Evolutionary conservation across 1,140 invertebrate genomes (phyloP).

Genomic region (Temnothorax nylanderi): DNA sequence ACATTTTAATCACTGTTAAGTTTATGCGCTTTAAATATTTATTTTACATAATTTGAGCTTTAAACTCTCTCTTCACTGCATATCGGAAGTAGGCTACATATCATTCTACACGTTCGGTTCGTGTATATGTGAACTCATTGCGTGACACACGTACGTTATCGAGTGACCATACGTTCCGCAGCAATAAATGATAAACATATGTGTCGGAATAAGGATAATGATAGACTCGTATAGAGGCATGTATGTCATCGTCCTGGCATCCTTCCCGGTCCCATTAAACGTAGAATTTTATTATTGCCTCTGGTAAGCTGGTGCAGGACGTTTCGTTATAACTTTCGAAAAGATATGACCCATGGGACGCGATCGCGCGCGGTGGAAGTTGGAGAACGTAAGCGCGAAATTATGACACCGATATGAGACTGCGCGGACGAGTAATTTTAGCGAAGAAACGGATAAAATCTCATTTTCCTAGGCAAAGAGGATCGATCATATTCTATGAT

Average conservation of each 20-base stretch:
- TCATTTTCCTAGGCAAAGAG: neutral
- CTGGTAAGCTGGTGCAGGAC: slow-evolving; percentile 4
- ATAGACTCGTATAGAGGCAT: neutral
- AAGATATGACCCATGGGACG: slow-evolving; percentile 11
- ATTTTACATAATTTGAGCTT: neutral
- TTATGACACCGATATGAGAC: slow-evolving; percentile 37
- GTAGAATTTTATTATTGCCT: slow-evolving; percentile 64
- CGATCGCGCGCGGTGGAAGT: slow-evolving; percentile 1
- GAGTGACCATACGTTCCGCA: slow-evolving; percentile 42
- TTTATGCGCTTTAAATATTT: neutral
- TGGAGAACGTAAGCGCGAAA: slow-evolving; percentile 19
- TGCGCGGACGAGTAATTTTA: slow-evolving; percentile 34
- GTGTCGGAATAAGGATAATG: slow-evolving; percentile 49
- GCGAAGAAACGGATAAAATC: slow-evolving; percentile 37
- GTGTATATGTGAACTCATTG: slow-evolving; percentile 27
- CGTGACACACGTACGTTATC: slow-evolving; percentile 22
- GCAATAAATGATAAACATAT: slow-evolving; percentile 56
- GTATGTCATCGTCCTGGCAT: slow-evolving; percentile 49
- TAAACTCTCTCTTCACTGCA: neutral
- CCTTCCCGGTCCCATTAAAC: slow-evolving; percentile 56
- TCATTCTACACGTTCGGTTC: neutral
- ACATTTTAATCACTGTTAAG: neutral
- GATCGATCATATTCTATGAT: slow-evolving; percentile 22
- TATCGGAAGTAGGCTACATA: neutral
- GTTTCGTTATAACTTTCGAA: slow-evolving; percentile 54